Evolutionary conservation across 2,888 invertebrate species (phyloP).

Genomic region (Sminthurides aquaticus): DNA sequence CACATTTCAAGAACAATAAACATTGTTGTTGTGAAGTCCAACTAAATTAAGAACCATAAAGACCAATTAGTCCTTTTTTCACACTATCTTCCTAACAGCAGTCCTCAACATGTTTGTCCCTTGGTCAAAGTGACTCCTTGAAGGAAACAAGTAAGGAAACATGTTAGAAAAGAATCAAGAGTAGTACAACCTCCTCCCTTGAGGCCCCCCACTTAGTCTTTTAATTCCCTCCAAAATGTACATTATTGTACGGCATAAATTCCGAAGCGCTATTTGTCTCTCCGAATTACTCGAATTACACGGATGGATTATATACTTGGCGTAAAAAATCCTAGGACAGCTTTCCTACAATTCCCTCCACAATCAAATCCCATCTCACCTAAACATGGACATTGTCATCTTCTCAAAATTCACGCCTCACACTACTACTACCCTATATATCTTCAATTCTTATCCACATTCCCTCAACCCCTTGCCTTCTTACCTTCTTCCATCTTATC

Average conservation of each 20-base stretch:
- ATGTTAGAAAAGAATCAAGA: too few species aligned
- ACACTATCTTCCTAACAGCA: neutral
- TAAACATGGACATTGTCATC: slow-evolving; percentile 1
- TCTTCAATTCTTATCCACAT: too few species aligned
- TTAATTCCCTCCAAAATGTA: neutral
- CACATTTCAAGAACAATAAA: too few species aligned
- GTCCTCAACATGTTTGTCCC: too few species aligned
- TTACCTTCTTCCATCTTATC: too few species aligned
- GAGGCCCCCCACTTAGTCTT: neutral
- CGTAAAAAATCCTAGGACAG: too few species aligned
- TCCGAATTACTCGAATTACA: neutral
- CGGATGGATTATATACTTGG: neutral
- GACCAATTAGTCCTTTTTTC: neutral
- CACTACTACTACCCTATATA: too few species aligned
- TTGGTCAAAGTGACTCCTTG: too few species aligned
- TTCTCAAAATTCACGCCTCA: neutral
- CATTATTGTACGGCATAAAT: neutral
- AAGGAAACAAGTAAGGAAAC: too few species aligned
- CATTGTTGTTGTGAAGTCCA: too few species aligned
- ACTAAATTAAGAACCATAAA: neutral
- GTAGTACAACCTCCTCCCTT: too few species aligned
- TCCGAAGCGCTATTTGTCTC: neutral
- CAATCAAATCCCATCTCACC: neutral
- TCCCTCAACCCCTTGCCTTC: too few species aligned
- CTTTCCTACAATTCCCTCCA: neutral